Evolutionary conservation across 2,113 vertebrate genomes (phyloP), one percentile per base, ranked within the genome.

Genomic region (Pangasianodon hypophthalmus): DNA sequence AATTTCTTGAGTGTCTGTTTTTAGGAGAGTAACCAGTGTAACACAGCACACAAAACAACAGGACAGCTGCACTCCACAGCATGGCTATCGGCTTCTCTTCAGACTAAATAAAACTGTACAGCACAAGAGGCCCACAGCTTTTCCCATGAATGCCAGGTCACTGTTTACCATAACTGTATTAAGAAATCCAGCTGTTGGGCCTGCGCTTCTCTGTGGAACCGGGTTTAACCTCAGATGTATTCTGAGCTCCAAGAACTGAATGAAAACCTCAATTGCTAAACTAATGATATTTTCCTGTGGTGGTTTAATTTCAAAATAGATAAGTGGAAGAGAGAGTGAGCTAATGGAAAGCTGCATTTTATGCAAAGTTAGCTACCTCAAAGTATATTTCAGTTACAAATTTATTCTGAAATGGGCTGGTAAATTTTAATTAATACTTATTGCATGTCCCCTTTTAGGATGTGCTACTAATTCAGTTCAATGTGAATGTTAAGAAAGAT

Each of bases 161-260:
- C 85, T 90, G 89, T 92, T 92, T 92, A 90, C 88, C 91, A 92
- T 89, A 89, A 90, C 77, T 79, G 80, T 90, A 81, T 90, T 92
- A 90, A 88, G 88, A 89, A 88, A 87, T 89, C 85, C 89, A 87
- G 71, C 88, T 90, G 91, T 87, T 85, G 88, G n/a, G 60, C 32
- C 64, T 87, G 64, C 67, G 83, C 85, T 86, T 54, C 52, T 82
- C 52, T 85, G 54, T 89, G 83, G 32, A 60, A 89, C 71, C 50
- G 41, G 87, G 46, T 88, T 92, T 87, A 90, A 86, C 86, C 88
- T 90, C 88, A 91, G 86, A 86, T 52, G 67, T 81, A 90, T 85
- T 75, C 71, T 50, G 88, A 81, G 58, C 64, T 87, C 60, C 26
- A 62, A 86, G 81, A 90, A 82, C 75, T 88, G 54, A 81, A 91